Evolutionary conservation across 2,797 vertebrate genomes (phyloP), one percentile per base, ranked within the genome.

Genomic region (Alfaro cultratus): DNA sequence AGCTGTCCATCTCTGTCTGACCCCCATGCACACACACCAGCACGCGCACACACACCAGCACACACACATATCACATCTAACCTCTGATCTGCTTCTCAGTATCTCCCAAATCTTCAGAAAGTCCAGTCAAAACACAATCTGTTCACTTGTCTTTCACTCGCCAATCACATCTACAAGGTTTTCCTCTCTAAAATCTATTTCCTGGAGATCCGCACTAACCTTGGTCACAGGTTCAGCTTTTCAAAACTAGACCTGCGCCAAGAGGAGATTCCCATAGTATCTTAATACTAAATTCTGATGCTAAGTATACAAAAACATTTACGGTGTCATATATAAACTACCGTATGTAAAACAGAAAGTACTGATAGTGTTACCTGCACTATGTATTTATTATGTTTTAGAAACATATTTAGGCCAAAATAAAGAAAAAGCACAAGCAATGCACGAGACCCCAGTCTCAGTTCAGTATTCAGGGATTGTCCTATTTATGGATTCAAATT

Each of bases 1-100:
- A 99, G 98, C 98, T 99, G 98, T 98, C 97, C 95, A 95, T 94
- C 94, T 95, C 93, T 93, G 95, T 95, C 94, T 95, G 94, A 94
- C 96, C 93, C 93, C 87, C 91, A 94, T 88, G 85, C 80, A 92
- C 92, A 86, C 72, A 92, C 84, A 88, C 73, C 53, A 83, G 84
- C 75, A 86, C 68, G 79, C 67, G 79, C 75, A 55, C 82, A 81
- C 75, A 71, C 75, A 34, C 34, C 34, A 34, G 34, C 34, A 85
- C 67, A 80, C 73, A 75, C 53, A 72, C 46, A 67, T 81, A 53
- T 77, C 16, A 18, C 83, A 46, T 87, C 85, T 78, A 89, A 87
- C 89, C 89, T 92, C 86, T 90, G 89, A 91, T 93, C 90, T 80
- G 80, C 78, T 86, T 79, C 80, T 83, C 57, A 80, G 76, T 85